phyloP scores from a whole-genome alignment of 2,888 invertebrate species.

The Lacanobia wlatinum region DNA sequence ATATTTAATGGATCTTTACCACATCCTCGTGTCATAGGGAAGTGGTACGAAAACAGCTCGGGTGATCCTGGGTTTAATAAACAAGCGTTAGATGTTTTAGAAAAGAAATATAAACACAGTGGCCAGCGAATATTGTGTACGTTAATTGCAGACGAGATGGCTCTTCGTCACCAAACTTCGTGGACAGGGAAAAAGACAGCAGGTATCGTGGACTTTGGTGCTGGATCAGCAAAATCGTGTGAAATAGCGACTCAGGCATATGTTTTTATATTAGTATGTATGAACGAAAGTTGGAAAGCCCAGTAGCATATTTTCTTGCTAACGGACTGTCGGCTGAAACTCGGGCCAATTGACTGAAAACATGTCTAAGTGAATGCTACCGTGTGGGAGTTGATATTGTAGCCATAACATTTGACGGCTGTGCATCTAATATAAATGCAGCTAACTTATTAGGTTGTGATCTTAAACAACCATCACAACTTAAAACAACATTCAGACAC shows the following conservation, averaged over 20 bases:
- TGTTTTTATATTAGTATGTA: conserved; percentile 22
- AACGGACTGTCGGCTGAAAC: conserved; percentile 51
- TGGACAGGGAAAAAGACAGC: too few relatives aligned
- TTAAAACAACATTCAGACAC: too few relatives aligned
- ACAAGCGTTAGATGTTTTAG: conserved; percentile 31
- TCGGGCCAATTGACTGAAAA: conserved; percentile 31
- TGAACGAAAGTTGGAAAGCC: conserved; percentile 56
- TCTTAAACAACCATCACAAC: too few relatives aligned
- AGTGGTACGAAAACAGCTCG: conserved; percentile 28
- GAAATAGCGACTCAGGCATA: conserved; percentile 51
- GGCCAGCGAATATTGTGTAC: too few relatives aligned
- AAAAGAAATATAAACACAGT: too few relatives aligned
- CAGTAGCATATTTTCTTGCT: conserved; percentile 41
- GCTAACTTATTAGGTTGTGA: conserved; percentile 19
- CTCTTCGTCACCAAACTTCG: too few relatives aligned
- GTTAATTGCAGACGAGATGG: too few relatives aligned
- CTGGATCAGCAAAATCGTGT: conserved; percentile 2
- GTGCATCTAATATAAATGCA: conserved; percentile 40
- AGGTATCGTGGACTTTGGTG: too few relatives aligned
- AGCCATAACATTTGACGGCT: conserved; percentile 54
- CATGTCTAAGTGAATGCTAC: conserved; percentile 49
- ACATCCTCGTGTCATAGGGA: conserved; percentile 26
- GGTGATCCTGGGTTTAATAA: conserved; percentile 22
- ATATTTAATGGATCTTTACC: conserved; percentile 33
- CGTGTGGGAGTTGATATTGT: conserved; percentile 50